phyloP scores from a whole-genome alignment of 1,140 invertebrate genomes.

The Bombus superbus region DNA sequence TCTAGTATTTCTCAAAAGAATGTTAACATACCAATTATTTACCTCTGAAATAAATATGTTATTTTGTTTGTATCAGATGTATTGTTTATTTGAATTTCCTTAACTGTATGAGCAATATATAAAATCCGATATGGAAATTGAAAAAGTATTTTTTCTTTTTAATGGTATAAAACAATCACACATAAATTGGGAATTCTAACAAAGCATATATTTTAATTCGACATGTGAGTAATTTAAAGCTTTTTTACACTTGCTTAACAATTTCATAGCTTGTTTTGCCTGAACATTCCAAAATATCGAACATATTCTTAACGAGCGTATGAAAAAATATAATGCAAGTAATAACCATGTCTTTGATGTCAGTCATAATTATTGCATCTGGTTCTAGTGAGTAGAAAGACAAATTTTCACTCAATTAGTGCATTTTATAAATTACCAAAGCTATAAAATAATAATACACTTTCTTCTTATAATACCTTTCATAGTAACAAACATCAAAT shows the following conservation, averaged over 20 bases:
- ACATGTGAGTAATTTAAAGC: conserved; percentile 64
- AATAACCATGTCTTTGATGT: conserved; percentile 44
- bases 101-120: neutral
- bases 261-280: conserved; percentile 64
- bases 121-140: neutral
- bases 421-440: conserved; percentile 61
- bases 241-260: conserved; percentile 65
- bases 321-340: conserved; percentile 49
- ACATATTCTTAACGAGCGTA: conserved; percentile 52
- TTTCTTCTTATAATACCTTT: conserved; percentile 10
- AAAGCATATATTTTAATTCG: conserved; percentile 74
- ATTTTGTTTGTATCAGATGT: conserved; percentile 7
- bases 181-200: conserved; percentile 69
- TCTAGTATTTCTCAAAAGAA: conserved; percentile 29
- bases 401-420: conserved; percentile 55
- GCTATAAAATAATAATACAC: conserved; percentile 63
- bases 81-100: conserved; percentile 3
- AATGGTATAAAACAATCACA: conserved; percentile 25
- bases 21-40: neutral
- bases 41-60: conserved; percentile 12
- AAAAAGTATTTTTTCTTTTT: neutral
- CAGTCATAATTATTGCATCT: conserved; percentile 60
- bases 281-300: conserved; percentile 60
- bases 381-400: conserved; percentile 63
- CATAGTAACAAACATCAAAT: neutral